Evolutionary conservation across 2,797 vertebrate species (phyloP).

Genomic region (Neopelma chrysocephalum): DNA sequence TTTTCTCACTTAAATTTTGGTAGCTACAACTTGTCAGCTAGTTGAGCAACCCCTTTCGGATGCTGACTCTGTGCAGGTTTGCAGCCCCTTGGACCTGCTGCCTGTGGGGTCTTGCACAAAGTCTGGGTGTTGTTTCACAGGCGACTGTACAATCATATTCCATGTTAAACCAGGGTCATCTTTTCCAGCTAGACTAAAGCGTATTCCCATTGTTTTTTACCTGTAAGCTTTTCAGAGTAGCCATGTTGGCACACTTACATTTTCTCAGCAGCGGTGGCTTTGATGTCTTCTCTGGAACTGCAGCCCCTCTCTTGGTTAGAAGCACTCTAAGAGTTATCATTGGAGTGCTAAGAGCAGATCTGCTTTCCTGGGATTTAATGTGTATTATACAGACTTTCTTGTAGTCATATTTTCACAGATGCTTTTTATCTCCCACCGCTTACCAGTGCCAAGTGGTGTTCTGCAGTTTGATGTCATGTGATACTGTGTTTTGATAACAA

Average conservation of each 20-base stretch:
- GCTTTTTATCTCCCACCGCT: background rate
- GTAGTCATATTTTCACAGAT: background rate
- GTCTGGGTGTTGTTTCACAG: background rate
- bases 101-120: background rate
- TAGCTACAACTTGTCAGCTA: background rate
- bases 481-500: constrained; percentile 13
- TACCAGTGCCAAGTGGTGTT: background rate
- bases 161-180: background rate
- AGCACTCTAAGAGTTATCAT: background rate
- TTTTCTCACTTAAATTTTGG: background rate
- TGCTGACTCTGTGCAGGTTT: background rate
- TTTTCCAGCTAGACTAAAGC: background rate
- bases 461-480: background rate
- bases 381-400: background rate
- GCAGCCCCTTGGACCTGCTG: background rate
- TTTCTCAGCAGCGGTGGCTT: background rate
- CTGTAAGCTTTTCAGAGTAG: background rate
- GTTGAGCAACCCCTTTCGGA: background rate
- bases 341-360: background rate
- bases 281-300: background rate
- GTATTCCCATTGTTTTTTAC: rapidly evolving
- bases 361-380: background rate
- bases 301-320: background rate
- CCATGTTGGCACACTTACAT: background rate
- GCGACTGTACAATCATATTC: background rate